Evolutionary conservation across 2,113 vertebrate genomes (phyloP), one percentile per base, ranked within the genome.

Genomic region (Lates calcarifer): DNA sequence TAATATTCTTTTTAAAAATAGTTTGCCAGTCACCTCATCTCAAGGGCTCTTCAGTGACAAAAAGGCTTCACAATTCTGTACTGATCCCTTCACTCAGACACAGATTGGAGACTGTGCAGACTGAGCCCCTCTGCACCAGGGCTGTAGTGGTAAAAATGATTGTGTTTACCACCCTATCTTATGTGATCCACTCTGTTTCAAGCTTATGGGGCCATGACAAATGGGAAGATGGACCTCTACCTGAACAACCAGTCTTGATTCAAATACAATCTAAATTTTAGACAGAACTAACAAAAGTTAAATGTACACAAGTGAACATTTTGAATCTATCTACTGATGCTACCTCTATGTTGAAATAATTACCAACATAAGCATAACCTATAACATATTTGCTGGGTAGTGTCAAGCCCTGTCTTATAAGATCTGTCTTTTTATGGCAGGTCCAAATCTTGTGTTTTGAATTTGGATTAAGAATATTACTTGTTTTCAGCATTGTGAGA

Each of bases 81-180:
- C 28, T 68, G 31, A 41, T 66, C 29, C 24, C 28, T 33, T n/a
- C 15, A 18, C 67, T 69, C 15, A 35, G 37, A 57, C 43, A 63
- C 26, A 35, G 22, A 35, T 17, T 15, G 24, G n/a, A 56, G 33
- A 26, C n/a, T 62, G 31, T 37, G 22, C 18, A 51, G 0, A n/a
- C n/a, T 63, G 43, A 60, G 64, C 33, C 33, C 22, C 45, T 67
- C 22, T 47, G 37, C 17, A 60, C 2, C 26, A 47, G 15, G 11
- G 24, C 33, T 61, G 20, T 26, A 3, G 74, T 24, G 28, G 35
- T 66, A 39, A 68, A 65, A 71, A 74, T 10, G 12, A 29, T n/a
- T n/a, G 22, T 26, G 22, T 37, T 51, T 20, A 43, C 24, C n/a
- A 41, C 5, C 58, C 53, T 26, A 28, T 3, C 45, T 55, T 28